Percentiles rank a stretch among this genome's conserved stretches.
Conservation (phyloP, 2,797 vertebrate species). For the Cichlasoma orientale region DNA sequence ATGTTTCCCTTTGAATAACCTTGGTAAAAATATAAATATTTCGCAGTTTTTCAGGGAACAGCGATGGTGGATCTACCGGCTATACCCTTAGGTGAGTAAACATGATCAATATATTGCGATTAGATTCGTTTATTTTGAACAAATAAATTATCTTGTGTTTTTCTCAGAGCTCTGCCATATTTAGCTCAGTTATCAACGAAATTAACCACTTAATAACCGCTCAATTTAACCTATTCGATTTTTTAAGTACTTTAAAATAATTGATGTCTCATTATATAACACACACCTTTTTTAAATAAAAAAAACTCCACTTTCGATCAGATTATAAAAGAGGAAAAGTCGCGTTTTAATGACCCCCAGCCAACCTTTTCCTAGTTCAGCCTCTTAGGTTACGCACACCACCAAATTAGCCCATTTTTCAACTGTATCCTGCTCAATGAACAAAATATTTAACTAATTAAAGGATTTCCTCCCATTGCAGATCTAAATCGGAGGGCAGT, state of each 20-base stretch:
- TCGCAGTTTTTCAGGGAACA: constrained; percentile 12
- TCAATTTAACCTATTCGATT: accelerated
- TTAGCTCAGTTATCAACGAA: neutral
- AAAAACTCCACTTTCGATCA: too few species aligned
- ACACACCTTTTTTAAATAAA: too few species aligned
- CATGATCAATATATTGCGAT: accelerated
- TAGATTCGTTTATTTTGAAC: neutral
- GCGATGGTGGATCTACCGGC: constrained; percentile 81
- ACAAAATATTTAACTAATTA: neutral
- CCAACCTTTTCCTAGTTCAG: neutral
- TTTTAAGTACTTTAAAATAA: neutral
- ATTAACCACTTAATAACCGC: accelerated
- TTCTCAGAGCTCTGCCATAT: neutral
- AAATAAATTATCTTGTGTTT: neutral
- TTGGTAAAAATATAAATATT: neutral
- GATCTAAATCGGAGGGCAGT: constrained; percentile 81
- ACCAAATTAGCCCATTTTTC: neutral
- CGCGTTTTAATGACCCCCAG: neutral
- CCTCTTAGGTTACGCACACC: too few species aligned
- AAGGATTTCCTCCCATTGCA: constrained; percentile 51
- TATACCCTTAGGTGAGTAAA: constrained; percentile 79
- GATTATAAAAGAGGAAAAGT: neutral
- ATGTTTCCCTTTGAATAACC: neutral
- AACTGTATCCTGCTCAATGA: neutral
- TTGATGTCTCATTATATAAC: too few species aligned